Conservation (phyloP, 2,888 invertebrate species). For the Pollenia labialis region DNA sequence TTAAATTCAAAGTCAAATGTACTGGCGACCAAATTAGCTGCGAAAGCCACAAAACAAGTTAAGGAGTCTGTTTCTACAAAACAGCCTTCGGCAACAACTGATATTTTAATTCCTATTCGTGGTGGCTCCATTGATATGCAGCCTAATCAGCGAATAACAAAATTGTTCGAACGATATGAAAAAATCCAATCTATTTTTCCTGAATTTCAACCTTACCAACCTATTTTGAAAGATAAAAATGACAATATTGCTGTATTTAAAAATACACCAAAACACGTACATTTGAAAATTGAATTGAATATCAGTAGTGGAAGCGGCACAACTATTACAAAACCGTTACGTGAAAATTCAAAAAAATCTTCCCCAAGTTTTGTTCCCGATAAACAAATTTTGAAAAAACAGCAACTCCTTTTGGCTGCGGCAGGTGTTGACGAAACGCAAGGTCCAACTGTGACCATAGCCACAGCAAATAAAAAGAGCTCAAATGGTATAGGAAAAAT, state of each 20-base stretch:
- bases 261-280: conserved; percentile 76
- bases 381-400: conserved; percentile 80
- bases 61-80: conserved; percentile 78
- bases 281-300: conserved; percentile 64
- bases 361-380: conserved; percentile 80
- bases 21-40: conserved; percentile 75
- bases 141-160: conserved; percentile 86
- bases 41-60: conserved; percentile 83
- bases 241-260: conserved; percentile 51
- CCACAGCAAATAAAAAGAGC: conserved; percentile 76
- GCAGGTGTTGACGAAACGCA: conserved; percentile 73
- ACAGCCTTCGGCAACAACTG: conserved; percentile 38
- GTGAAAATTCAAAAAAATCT: conserved; percentile 83
- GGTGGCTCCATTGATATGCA: conserved; percentile 55
- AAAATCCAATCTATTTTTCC: conserved; percentile 92
- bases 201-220: conserved; percentile 86
- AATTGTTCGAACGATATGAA: conserved; percentile 89
- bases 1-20: conserved; percentile 32
- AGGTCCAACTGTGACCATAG: conserved; percentile 64
- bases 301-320: conserved; percentile 35
- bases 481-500: conserved; percentile 76
- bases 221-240: conserved; percentile 59
- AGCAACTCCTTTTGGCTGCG: conserved; percentile 79
- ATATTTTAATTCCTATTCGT: conserved; percentile 53
- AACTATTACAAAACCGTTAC: conserved; percentile 80